Conservation (phyloP, 2,888 invertebrate genomes). For the Leucania comma region DNA sequence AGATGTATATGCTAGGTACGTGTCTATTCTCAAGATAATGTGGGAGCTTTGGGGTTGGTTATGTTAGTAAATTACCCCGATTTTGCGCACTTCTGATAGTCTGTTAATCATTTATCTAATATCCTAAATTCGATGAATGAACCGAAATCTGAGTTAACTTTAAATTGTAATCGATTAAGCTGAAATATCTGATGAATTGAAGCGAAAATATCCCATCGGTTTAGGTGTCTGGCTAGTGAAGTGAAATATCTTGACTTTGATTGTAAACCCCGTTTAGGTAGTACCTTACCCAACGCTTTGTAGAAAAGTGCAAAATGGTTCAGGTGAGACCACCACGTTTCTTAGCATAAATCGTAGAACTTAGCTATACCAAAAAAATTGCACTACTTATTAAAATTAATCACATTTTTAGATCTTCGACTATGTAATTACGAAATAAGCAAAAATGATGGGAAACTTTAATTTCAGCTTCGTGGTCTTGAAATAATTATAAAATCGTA, state of each 20-base stretch:
- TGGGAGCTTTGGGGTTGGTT: conserved; percentile 34
- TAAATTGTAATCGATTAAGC: conserved; percentile 54
- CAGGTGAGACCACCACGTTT: not conserved
- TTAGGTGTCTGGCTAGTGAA: conserved; percentile 29
- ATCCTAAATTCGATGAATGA: conserved; percentile 34
- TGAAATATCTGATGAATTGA: conserved; percentile 40
- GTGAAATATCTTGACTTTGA: conserved; percentile 36
- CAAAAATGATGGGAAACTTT: not conserved
- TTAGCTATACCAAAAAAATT: not conserved
- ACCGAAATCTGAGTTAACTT: conserved; percentile 30
- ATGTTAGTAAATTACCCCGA: conserved; percentile 40
- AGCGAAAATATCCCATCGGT: conserved; percentile 37
- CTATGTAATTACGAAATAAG: not conserved
- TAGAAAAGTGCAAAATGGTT: conserved; percentile 9
- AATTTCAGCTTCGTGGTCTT: not conserved
- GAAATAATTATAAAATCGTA: conserved; percentile 9
- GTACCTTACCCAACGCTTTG: not conserved
- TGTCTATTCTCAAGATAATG: conserved; percentile 23
- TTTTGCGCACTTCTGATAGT: conserved; percentile 22
- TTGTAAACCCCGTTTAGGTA: conserved; percentile 14
- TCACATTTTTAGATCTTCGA: not conserved
- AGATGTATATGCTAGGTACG: no score
- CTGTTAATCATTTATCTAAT: conserved; percentile 35
- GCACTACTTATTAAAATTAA: not conserved
- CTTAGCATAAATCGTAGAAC: not conserved